Conservation (phyloP, 2,113 vertebrate genomes). For the Pelvicachromis taeniatus region DNA sequence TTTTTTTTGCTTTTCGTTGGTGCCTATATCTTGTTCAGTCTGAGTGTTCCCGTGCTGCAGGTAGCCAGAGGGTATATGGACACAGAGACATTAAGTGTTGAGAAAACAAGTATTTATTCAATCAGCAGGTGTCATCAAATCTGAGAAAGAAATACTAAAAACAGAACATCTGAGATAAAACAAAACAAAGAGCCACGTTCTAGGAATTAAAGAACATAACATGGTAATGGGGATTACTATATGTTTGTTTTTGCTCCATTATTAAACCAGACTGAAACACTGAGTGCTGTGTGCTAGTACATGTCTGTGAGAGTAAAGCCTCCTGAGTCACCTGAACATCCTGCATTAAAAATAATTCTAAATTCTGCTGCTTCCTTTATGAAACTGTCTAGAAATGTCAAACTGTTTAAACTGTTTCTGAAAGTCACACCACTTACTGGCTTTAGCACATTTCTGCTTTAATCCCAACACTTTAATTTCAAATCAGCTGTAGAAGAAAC, state of each 20-base stretch:
- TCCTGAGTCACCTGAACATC: not conserved
- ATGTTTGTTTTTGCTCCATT: not conserved
- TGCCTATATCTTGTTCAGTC: not conserved
- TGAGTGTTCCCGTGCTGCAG: not conserved
- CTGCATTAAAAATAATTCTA: not conserved
- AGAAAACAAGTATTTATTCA: slow-evolving; percentile 6
- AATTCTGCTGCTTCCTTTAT: not conserved
- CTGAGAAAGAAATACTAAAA: not conserved
- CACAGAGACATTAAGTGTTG: not conserved
- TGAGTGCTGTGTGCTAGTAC: not conserved
- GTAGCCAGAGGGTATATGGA: not conserved
- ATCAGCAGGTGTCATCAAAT: not conserved
- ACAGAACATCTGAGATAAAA: not conserved
- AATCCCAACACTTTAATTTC: not conserved
- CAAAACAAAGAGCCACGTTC: not conserved
- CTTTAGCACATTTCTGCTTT: not conserved
- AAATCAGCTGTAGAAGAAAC: not conserved
- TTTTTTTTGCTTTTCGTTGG: not conserved
- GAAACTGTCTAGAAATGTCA: not conserved
- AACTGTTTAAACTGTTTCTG: not conserved
- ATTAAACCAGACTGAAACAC: not conserved
- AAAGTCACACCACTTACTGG: not conserved
- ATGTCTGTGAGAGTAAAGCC: not conserved
- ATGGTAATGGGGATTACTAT: not conserved
- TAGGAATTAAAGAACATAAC: not conserved